Conservation (phyloP, 2,113 vertebrate genomes). For the Apteryx owenii region DNA sequence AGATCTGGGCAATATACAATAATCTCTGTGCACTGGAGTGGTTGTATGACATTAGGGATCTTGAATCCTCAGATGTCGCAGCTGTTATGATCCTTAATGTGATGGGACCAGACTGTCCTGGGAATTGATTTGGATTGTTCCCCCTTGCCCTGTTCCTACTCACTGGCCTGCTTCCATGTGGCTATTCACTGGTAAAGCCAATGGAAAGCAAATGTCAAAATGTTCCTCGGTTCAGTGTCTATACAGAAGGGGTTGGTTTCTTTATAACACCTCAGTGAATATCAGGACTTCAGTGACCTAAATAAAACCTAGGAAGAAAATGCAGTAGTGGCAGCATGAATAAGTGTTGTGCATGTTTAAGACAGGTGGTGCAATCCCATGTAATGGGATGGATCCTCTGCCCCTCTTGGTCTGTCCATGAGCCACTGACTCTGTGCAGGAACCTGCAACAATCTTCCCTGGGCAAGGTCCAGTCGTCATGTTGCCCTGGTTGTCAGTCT, state of each 20-base stretch:
- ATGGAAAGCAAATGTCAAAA: not conserved
- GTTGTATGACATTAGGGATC: not conserved
- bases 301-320: no score
- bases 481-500: no score
- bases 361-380: not conserved
- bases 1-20: not conserved
- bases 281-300: no score
- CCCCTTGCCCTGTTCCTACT: no score
- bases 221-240: not conserved
- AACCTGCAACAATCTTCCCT: no score
- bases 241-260: not conserved
- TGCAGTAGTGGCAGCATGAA: not conserved
- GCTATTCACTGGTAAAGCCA: no score
- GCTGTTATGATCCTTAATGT: not conserved
- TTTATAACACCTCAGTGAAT: no score
- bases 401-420: not conserved
- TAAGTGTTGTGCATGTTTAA: not conserved
- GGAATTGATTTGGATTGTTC: not conserved
- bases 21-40: not conserved
- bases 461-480: no score
- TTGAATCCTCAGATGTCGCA: not conserved
- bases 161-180: not conserved
- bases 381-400: not conserved
- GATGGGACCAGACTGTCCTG: no score
- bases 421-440: not conserved